Percentiles rank a stretch among this genome's conserved stretches.
These are phyloP conservation scores for Drosophila novamexicana DNA, from an alignment of 1,140 invertebrate genomes.

Conservation along the genomic window DNA sequence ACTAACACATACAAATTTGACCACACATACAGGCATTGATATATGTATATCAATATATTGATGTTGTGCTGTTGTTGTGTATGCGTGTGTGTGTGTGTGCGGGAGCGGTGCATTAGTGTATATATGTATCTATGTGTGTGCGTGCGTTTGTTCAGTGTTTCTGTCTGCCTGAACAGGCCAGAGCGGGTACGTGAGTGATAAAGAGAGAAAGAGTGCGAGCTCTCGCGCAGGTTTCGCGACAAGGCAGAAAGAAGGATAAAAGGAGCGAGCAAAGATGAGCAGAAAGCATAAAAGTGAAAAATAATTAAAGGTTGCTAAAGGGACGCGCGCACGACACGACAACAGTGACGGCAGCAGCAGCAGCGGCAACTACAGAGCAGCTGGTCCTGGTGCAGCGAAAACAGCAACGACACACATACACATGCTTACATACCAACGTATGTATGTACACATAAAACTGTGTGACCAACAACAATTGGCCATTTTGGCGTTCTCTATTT, in stretches of 20 bases:
- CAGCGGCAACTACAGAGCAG: conserved; percentile 42
- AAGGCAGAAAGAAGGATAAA: conserved; percentile 60
- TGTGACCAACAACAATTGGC: conserved; percentile 57
- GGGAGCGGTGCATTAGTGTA: conserved; percentile 50
- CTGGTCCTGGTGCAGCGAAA: conserved; percentile 48
- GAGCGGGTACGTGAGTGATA: conserved; percentile 41
- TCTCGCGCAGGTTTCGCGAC: conserved; percentile 58
- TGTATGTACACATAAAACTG: conserved; percentile 32
- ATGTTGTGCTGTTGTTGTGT: conserved; percentile 62
- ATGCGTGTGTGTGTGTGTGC: conserved; percentile 40
- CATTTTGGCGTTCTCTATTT: conserved; percentile 58
- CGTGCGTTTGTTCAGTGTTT: conserved; percentile 36
- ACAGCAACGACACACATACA: conserved; percentile 38
- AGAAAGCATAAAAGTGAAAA: conserved; percentile 71
- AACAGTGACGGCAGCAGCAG: conserved; percentile 22
- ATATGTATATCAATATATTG: conserved; percentile 72
- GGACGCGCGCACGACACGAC: conserved; percentile 34
- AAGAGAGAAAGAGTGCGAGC: conserved; percentile 45
- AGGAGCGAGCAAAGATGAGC: conserved; percentile 70
- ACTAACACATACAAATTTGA: conserved; percentile 46
- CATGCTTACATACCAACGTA: conserved; percentile 17
- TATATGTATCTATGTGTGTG: conserved; percentile 35
- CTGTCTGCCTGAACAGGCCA: conserved; percentile 46
- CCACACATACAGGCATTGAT: conserved; percentile 63
- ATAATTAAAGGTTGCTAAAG: conserved; percentile 72